Conservation (phyloP, 2,113 vertebrate genomes). For the Pogona vitticeps region DNA sequence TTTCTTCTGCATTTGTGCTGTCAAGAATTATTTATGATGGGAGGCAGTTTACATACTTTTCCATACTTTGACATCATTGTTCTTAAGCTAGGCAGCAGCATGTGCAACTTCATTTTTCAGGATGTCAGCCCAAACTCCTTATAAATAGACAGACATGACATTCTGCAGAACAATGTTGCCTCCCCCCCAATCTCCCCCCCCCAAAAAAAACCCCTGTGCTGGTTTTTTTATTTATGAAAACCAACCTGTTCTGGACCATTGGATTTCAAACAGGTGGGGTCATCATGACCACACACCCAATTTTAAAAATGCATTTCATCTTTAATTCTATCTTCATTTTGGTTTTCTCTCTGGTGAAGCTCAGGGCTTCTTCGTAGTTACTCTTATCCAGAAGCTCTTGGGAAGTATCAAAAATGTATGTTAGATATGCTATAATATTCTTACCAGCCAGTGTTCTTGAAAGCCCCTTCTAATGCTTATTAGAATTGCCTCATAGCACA, state of each 20-base stretch:
- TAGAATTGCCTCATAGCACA: too few relatives aligned
- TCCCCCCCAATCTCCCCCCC: too few relatives aligned
- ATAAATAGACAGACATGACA: not conserved
- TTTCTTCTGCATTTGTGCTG: not conserved
- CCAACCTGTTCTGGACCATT: not conserved
- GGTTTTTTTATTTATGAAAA: not conserved
- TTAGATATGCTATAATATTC: not conserved
- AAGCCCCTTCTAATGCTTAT: not conserved
- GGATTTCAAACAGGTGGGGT: not conserved
- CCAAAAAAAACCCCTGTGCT: too few relatives aligned
- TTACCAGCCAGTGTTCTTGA: not conserved
- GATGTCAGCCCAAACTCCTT: not conserved
- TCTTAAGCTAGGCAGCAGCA: not conserved
- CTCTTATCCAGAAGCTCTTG: not conserved
- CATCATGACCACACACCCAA: not conserved
- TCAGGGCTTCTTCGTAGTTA: not conserved
- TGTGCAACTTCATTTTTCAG: not conserved
- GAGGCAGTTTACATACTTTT: not conserved
- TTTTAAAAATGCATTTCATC: not conserved
- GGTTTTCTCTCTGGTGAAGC: not conserved
- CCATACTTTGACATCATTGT: not conserved
- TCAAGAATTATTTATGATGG: conserved; percentile 13
- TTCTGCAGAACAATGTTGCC: not conserved
- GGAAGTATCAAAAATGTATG: not conserved
- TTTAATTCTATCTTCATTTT: not conserved